phyloP scores from a whole-genome alignment of 2,888 invertebrate genomes.

The Caenorhabditis sp. region DNA sequence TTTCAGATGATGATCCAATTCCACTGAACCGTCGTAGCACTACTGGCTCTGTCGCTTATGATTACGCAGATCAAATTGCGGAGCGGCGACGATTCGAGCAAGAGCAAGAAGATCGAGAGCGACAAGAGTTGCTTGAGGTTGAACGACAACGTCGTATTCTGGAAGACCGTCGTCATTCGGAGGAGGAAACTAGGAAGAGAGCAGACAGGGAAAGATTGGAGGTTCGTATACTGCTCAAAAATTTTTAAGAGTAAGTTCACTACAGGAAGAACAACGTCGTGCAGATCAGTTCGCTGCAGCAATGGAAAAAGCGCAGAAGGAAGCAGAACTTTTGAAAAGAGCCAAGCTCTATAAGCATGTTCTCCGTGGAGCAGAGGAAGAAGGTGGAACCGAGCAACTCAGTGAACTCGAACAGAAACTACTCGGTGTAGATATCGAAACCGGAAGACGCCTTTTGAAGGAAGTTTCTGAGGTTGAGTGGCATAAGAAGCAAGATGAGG shows the following conservation, averaged over 20 bases:
- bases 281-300: conserved; percentile 61
- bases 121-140: conserved; percentile 44
- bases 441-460: conserved; percentile 62
- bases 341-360: conserved; percentile 71
- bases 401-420: conserved; percentile 63
- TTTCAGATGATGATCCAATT: conserved; percentile 56
- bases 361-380: conserved; percentile 60
- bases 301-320: conserved; percentile 67
- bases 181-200: conserved; percentile 47
- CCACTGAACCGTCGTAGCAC: conserved; percentile 46
- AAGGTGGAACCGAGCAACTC: conserved; percentile 46
- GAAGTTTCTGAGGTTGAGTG: conserved; percentile 65
- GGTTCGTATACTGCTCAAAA: conserved; percentile 12
- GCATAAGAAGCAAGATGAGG: conserved; percentile 62
- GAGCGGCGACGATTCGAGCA: conserved; percentile 42
- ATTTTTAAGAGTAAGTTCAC: not conserved
- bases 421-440: conserved; percentile 66
- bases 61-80: conserved; percentile 59
- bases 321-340: conserved; percentile 67
- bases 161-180: conserved; percentile 40
- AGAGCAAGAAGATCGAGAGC: conserved; percentile 48
- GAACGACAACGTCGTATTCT: conserved; percentile 49
- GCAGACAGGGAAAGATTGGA: conserved; percentile 57
- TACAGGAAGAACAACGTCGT: conserved; percentile 60
- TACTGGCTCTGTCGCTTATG: conserved; percentile 19